Evolutionary conservation across 1,140 invertebrate species (phyloP).

Genomic region (Zelostemma sp.): DNA sequence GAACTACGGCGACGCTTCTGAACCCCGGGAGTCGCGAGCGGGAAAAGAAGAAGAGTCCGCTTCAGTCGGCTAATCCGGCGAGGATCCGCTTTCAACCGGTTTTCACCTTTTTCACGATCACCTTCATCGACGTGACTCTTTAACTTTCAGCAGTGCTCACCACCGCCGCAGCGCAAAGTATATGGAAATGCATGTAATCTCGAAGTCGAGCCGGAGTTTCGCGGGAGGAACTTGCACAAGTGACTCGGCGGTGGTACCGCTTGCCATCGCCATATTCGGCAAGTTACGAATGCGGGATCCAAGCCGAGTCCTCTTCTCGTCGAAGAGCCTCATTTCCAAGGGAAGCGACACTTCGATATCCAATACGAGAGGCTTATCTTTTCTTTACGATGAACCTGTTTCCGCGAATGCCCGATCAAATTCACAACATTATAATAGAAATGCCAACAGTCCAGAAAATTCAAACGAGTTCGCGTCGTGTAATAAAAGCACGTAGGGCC

Average conservation of each 20-base stretch:
- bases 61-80: neutral
- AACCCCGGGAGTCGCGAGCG: neutral
- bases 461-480: slow-evolving; percentile 38
- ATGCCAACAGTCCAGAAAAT: slow-evolving; percentile 22
- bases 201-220: neutral
- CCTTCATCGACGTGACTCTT: neutral
- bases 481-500: slow-evolving; percentile 62
- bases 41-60: neutral
- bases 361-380: too few species aligned
- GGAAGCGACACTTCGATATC: slow-evolving; percentile 4
- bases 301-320: too few species aligned
- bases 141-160: neutral
- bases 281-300: too few species aligned
- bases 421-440: neutral
- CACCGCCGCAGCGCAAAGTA: slow-evolving; percentile 1
- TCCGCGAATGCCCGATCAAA: slow-evolving; percentile 11
- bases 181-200: neutral
- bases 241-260: too few species aligned
- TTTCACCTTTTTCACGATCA: slow-evolving; percentile 1
- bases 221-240: too few species aligned
- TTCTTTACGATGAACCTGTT: slow-evolving; percentile 3
- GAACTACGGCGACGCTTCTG: neutral
- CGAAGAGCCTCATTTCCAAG: slow-evolving; percentile 14
- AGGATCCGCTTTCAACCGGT: slow-evolving; percentile 5
- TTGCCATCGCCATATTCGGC: slow-evolving; percentile 15